Percentiles rank a stretch among this genome's conserved stretches.
Conservation (phyloP, 2,113 vertebrate genomes). For the Oreocharis arfaki region DNA sequence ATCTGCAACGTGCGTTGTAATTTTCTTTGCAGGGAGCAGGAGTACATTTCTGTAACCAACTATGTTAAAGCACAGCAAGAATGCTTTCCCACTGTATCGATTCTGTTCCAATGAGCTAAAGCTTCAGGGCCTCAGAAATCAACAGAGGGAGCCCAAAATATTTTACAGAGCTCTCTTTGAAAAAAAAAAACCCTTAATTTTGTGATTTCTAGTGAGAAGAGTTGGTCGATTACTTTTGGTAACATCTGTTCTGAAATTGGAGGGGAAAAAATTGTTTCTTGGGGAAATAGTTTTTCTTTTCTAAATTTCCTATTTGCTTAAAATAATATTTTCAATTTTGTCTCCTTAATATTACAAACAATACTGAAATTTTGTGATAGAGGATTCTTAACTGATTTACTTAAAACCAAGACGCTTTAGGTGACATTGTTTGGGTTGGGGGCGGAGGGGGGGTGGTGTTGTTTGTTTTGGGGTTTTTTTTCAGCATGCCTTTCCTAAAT, state of each 20-base stretch:
- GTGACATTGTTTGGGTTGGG: not conserved
- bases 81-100: fast-evolving
- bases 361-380: not conserved
- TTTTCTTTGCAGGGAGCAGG: not conserved
- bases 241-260: not conserved
- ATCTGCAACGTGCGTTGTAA: fast-evolving
- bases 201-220: not conserved
- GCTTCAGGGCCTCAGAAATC: not conserved
- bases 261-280: not conserved
- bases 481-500: not conserved
- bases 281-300: not conserved
- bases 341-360: not conserved
- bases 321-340: not conserved
- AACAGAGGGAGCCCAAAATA: not conserved
- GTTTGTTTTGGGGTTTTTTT: not conserved
- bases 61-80: not conserved
- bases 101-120: not conserved
- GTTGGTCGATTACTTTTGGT: not conserved
- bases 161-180: not conserved
- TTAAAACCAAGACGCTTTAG: not conserved
- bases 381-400: not conserved
- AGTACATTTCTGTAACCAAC: not conserved
- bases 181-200: not conserved
- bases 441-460: fast-evolving
- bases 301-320: not conserved